Evolutionary conservation across 2,888 invertebrate species (phyloP), one percentile per base, ranked within the genome.

Genomic region (Chrysomela aeneicollis): DNA sequence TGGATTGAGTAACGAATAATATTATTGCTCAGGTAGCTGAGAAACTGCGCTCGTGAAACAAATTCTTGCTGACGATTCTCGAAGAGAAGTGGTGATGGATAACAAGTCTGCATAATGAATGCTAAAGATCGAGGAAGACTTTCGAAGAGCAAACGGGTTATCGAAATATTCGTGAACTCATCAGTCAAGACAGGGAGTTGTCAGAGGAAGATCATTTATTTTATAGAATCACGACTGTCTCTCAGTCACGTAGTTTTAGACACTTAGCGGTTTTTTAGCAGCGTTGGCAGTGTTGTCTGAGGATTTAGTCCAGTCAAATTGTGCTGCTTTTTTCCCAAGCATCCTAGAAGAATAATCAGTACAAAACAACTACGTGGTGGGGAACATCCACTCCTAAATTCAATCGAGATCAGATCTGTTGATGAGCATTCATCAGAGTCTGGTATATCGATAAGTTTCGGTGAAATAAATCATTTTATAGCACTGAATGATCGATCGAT

Each of bases 221-320:
- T 78, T 75, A 76, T 78, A 76, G 80, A 82, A 81, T 82, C 82
- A 82, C 82, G 81, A 81, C 81, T 80, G 79, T 78, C 77, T 79
- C 74, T 79, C 79, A 80, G 80, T 80, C 80, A 80, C 81, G 79
- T 80, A 77, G 76, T 76, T 79, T 78, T 71, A 77, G 79, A 79
- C 79, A 79, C 79, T 81, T 80, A 80, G 81, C 78, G 80, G 81
- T 82, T 82, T 82, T 82, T 82, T 78, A 78, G 71, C 67, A 65
- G 73, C 78, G 76, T 78, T 78, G 74, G 42, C 42, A n/a, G 42
- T 58, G 42, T 49, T 59, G 49, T 21, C 47, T 22, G 73, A 69
- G 63, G 26, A 8, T 47, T 30, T 53, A 46, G 46, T 47, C 30
- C 46, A 10, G 51, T 60, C 15, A 15, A 55, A 55, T 21, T 52